Base-by-base conservation (phyloP, 2,888 invertebrate species). In the Mylabris sibirica region DNA sequence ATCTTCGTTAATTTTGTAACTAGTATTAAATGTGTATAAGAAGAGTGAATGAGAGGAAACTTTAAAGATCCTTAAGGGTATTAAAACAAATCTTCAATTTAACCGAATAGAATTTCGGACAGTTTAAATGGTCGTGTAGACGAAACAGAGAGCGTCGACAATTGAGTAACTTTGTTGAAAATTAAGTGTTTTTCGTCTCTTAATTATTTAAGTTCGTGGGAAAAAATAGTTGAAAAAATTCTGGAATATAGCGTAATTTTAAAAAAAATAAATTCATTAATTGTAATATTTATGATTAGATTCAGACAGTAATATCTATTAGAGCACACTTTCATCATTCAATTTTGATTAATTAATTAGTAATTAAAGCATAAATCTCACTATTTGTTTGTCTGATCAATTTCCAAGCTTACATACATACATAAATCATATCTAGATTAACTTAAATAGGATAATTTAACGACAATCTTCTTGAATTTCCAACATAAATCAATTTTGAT, bases 1-100 rank as follows among this genome's bases (percentile, higher is more conserved):
- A 44, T n/a, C n/a, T 44, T 44, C 44, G 8, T n/a, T n/a, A 44
- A 44, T 44, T 44, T 44, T 14, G 12, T 38, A 12, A 12, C 12
- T 38, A 35, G 17, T 44, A 17, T 44, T 44, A 44, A 44, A 44
- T 17, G 44, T 38, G 30, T 41, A 44, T 44, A 17, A 44, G n/a
- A 17, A 44, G n/a, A 44, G 44, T 44, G 44, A 44, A 44, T 44
- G 8, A 14, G 9, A 6, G 41, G 6, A 17, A 44, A 17, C 44
- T 44, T 44, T n/a, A 44, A 44, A 44, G 5, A 11, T 17, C 44
- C 44, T 44, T 44, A n/a, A 44, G 44, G 44, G 44, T 8, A 44
- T 44, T 44, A 44, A 38, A 8, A 17, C 44, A 44, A 44, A 44
- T 44, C 44, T 44, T 44, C 44, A 44, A 44, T 44, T 44, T 44